Evolutionary conservation across 2,797 vertebrate genomes (phyloP), one percentile per base, ranked within the genome.

Genomic region (Eospalax fontanierii): DNA sequence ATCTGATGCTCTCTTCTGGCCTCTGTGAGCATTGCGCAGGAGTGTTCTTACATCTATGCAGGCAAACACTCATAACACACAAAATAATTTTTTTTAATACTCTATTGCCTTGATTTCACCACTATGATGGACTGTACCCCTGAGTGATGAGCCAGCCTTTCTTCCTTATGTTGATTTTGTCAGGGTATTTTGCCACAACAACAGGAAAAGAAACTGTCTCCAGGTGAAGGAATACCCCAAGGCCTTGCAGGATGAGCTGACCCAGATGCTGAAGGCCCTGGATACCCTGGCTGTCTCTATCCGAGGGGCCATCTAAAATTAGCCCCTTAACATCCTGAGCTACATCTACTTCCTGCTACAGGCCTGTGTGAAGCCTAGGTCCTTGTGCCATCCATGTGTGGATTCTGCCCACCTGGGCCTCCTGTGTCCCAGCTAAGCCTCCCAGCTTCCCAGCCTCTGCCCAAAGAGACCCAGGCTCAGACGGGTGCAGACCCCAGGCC

Each of bases 191-290:
- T n/a, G n/a, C n/a, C n/a, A n/a, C n/a, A n/a, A n/a, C n/a, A n/a
- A n/a, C n/a, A n/a, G n/a, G n/a, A n/a, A n/a, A 46, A 46, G 5
- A 5, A 46, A 46, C 46, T 46, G 46, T 46, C 11, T 46, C 46
- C 88, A 96, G 93, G 30, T 70, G 6, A 78, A 54, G 83, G 86
- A 95, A 59, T 65, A 24, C 50, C 84, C 61, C 0, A 0, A 35
- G 54, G 93, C 75, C 79, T 38, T 92, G 83, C 28, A 90, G 57
- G 89, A 89, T 5, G 91, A 95, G 76, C 30, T 96, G 79, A 10
- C 40, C 46, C 80, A 94, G 87, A 94, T 66, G 0, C 65, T 71
- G 61, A 68, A 76, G 24, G 66, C 95, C 38, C 78, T 91, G 76
- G 76, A 0, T 0, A 8, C 21, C 0, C 0, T 54, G 10, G 35